A percentile compares a stretch with the other conserved stretches of the same genome.
phyloP scores from a whole-genome alignment of 2,113 vertebrate genomes.

The Haemorhous mexicanus region DNA sequence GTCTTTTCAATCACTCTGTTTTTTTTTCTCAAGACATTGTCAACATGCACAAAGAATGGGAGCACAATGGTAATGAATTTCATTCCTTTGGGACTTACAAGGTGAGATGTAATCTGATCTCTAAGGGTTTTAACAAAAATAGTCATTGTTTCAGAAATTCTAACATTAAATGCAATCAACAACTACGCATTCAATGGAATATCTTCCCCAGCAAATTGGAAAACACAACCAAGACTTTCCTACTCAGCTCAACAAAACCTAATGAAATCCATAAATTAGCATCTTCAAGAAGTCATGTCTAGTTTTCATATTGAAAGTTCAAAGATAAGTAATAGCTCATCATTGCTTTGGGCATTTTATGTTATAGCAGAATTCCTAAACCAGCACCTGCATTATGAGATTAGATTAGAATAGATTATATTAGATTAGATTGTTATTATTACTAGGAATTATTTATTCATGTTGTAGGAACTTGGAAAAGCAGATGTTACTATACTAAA shows the following conservation, averaged over 20 bases:
- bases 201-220: not conserved
- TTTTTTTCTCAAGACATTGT: constrained; percentile 57
- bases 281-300: not conserved
- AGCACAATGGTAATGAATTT: constrained; percentile 56
- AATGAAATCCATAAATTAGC: not conserved
- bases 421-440: not conserved
- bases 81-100: constrained; percentile 56
- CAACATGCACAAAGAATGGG: constrained; percentile 63
- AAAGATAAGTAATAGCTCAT: not conserved
- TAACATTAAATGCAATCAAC: not conserved
- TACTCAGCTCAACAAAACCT: not conserved
- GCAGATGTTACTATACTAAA: not conserved
- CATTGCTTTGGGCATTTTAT: not conserved
- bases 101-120: constrained; percentile 34
- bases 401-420: not conserved
- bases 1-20: constrained; percentile 71
- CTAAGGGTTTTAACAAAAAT: constrained; percentile 17
- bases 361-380: not conserved
- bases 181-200: not conserved
- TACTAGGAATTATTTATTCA: not conserved
- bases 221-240: not conserved
- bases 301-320: not conserved
- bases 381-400: not conserved
- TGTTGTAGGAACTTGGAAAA: not conserved
- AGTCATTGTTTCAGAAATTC: constrained; percentile 9